phyloP scores from a whole-genome alignment of 2,797 vertebrate species.

The Prionace glauca region DNA sequence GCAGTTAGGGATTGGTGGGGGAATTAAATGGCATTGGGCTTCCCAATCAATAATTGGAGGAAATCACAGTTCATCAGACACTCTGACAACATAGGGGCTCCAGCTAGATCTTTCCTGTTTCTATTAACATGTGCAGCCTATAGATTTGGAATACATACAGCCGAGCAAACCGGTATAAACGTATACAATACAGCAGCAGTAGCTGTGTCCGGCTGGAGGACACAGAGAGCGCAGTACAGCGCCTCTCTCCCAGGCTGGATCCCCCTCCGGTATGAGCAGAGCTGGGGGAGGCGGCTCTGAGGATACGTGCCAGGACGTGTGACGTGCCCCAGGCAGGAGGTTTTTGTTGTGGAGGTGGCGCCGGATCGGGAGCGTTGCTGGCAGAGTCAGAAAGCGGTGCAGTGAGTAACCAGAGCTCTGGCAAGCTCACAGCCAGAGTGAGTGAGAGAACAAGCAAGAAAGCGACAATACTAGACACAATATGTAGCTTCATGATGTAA shows the following conservation, averaged over 20 bases:
- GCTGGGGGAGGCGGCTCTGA: background rate
- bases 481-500: background rate
- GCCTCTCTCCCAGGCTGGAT: background rate
- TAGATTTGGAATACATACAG: background rate
- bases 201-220: background rate
- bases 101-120: background rate
- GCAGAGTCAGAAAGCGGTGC: background rate
- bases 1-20: background rate
- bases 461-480: background rate
- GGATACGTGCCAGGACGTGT: background rate
- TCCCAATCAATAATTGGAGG: background rate
- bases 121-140: background rate
- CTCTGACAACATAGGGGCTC: background rate
- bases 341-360: background rate
- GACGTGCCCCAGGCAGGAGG: background rate
- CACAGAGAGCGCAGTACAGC: background rate
- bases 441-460: background rate
- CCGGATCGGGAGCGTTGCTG: background rate
- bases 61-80: background rate
- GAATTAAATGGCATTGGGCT: background rate
- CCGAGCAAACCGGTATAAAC: background rate
- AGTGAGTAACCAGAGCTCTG: background rate
- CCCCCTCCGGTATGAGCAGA: background rate
- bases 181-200: background rate
- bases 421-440: background rate